Evolutionary conservation across 2,888 invertebrate species (phyloP).

Genomic region (Caradrina kadenii): DNA sequence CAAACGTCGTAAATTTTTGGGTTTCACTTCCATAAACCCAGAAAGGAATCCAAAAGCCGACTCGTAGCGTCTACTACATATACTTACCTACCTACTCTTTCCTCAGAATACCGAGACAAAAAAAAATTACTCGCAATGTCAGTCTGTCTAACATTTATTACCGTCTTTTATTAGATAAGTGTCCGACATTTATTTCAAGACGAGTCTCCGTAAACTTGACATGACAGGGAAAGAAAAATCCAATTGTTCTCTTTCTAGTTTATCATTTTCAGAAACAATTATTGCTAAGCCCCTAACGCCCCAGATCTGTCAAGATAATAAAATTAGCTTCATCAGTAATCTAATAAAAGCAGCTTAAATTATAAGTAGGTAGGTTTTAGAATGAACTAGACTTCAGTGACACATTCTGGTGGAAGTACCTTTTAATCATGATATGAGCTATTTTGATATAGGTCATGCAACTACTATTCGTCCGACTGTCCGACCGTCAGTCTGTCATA

Average conservation of each 20-base stretch:
- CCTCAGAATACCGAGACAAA: background rate
- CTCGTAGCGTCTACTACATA: no score
- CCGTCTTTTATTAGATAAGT: constrained; percentile 32
- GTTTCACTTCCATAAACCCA: no score
- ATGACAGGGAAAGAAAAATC: constrained; percentile 20
- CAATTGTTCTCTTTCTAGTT: constrained; percentile 23
- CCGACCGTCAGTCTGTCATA: no score
- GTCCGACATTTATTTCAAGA: constrained; percentile 26
- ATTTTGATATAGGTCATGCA: no score
- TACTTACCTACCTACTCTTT: background rate
- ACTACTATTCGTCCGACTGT: no score
- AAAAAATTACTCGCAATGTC: constrained; percentile 1
- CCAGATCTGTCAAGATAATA: constrained; percentile 23
- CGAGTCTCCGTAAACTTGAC: constrained; percentile 4
- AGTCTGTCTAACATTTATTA: constrained; percentile 43
- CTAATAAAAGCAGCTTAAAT: constrained; percentile 9
- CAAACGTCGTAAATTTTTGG: no score
- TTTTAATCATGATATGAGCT: no score
- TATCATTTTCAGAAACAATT: constrained; percentile 35
- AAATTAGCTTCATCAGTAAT: constrained; percentile 11
- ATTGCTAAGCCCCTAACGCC: constrained; percentile 16
- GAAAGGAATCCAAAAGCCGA: no score
- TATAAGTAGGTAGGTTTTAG: background rate
- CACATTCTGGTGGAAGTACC: no score
- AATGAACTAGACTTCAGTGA: no score